phyloP scores from a whole-genome alignment of 2,888 invertebrate genomes.

The Tipula confusa region DNA sequence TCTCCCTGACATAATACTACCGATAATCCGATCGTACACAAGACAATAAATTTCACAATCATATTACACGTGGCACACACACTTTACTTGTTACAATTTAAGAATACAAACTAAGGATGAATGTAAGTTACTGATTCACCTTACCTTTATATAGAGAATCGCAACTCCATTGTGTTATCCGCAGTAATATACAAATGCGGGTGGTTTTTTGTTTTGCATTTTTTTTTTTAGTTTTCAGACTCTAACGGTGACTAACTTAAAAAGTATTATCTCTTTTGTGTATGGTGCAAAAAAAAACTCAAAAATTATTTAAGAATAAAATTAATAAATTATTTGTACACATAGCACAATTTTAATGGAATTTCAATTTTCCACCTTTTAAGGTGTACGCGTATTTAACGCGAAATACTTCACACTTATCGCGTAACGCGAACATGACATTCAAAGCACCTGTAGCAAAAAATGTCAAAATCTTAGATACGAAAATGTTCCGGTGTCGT shows the following conservation, averaged over 20 bases:
- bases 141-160: neutral
- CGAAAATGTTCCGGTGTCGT: neutral
- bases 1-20: neutral
- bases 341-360: neutral
- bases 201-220: neutral
- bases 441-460: neutral
- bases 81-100: neutral
- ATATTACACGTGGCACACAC: neutral
- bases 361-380: slow-evolving; percentile 3
- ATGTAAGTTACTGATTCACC: neutral
- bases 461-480: neutral
- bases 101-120: slow-evolving; percentile 9
- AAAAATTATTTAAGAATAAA: slow-evolving; percentile 4
- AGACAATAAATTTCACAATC: neutral
- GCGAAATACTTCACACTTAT: neutral
- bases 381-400: neutral
- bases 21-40: neutral
- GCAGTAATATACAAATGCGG: neutral
- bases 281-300: neutral
- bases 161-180: neutral
- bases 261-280: slow-evolving; percentile 4
- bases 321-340: neutral
- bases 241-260: slow-evolving; percentile 9
- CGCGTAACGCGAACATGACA: neutral
- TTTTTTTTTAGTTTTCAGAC: neutral